Evolutionary conservation across 2,888 invertebrate species (phyloP).

Genomic region (Alentia gelatinosa): DNA sequence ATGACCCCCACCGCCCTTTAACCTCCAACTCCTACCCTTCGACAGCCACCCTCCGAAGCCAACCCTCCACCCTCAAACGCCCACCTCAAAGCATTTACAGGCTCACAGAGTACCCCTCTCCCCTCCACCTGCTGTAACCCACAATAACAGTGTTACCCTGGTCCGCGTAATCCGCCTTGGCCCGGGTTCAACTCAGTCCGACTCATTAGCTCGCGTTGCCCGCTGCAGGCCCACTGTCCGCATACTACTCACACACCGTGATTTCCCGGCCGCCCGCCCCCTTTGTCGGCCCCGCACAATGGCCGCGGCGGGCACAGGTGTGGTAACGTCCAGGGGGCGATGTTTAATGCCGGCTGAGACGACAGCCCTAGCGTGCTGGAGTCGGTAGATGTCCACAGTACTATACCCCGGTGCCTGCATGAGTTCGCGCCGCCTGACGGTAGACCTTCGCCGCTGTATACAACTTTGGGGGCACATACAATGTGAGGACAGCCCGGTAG

Average conservation of each 20-base stretch:
- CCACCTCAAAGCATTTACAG: background rate
- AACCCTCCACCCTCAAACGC: background rate
- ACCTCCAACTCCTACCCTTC: background rate
- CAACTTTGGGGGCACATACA: background rate
- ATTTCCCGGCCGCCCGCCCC: background rate
- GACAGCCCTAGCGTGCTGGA: background rate
- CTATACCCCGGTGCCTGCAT: background rate
- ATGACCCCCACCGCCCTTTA: background rate
- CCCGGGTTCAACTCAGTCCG: conserved; percentile 27
- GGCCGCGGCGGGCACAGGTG: conserved; percentile 32
- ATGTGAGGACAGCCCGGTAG: background rate
- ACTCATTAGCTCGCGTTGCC: background rate
- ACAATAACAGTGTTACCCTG: background rate
- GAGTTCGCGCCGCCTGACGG: background rate
- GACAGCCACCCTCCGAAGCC: background rate
- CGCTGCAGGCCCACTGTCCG: background rate
- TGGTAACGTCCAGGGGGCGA: background rate
- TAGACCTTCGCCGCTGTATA: background rate
- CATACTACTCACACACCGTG: conserved; percentile 30
- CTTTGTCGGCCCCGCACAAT: background rate
- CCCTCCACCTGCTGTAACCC: background rate
- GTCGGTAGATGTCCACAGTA: background rate
- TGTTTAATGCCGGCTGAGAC: background rate
- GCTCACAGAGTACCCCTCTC: background rate
- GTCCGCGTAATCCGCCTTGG: conserved; percentile 23